A percentile compares a stretch with the other conserved stretches of the same genome.
These are phyloP conservation scores for Ptilorrhoa leucosticta DNA, from an alignment of 2,113 vertebrate genomes.

Conservation along the genomic window DNA sequence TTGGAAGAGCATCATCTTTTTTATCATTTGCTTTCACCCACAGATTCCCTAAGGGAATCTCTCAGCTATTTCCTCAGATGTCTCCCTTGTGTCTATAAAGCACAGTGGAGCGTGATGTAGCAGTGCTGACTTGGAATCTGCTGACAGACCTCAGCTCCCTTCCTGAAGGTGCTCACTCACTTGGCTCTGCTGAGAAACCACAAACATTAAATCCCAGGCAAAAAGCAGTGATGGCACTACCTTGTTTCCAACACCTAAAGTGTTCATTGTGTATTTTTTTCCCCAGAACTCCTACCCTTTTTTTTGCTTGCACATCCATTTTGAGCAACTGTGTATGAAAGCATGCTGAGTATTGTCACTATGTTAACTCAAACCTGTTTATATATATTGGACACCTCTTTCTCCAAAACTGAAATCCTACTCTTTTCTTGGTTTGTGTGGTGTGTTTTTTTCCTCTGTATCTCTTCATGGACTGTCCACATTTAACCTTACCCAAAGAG, in stretches of 20 bases:
- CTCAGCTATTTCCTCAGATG: background rate
- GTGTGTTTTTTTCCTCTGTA: rapidly evolving
- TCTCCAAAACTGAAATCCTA: background rate
- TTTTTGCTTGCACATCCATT: background rate
- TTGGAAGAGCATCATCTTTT: background rate
- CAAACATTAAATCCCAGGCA: background rate
- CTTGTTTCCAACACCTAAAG: background rate
- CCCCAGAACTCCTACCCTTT: background rate
- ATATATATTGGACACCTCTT: background rate
- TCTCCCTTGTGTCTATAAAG: background rate
- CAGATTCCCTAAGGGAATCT: background rate
- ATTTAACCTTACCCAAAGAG: background rate
- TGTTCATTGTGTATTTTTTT: background rate
- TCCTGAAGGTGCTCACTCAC: background rate
- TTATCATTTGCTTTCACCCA: background rate
- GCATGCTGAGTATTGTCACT: background rate
- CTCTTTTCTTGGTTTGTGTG: background rate
- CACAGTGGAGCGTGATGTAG: background rate
- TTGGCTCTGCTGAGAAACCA: background rate
- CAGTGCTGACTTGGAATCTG: background rate
- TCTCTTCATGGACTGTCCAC: background rate
- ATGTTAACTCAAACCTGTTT: background rate
- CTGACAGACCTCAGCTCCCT: background rate
- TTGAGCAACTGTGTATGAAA: background rate
- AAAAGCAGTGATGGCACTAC: background rate